Evolutionary conservation across 2,797 vertebrate genomes (phyloP).

Genomic region (Manis crassicaudata): DNA sequence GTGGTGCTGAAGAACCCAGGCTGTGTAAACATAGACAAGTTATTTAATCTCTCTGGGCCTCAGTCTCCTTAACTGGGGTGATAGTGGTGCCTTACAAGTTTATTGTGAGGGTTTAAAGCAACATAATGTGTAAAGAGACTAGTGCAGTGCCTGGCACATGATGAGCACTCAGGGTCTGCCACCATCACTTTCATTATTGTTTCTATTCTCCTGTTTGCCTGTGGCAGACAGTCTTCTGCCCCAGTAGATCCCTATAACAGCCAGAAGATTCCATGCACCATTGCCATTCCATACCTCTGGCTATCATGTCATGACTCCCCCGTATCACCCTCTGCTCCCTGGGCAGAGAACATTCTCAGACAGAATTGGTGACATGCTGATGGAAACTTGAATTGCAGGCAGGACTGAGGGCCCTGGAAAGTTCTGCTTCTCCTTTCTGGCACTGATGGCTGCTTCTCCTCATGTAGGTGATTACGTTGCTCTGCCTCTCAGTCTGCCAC

Average conservation of each 20-base stretch:
- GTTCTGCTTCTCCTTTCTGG: background rate
- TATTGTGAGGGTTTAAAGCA: background rate
- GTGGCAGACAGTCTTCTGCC: background rate
- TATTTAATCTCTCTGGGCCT: background rate
- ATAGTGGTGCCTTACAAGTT: background rate
- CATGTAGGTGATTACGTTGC: fast-evolving
- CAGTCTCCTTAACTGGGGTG: background rate
- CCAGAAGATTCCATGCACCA: background rate
- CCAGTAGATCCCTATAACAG: background rate
- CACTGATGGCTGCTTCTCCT: background rate
- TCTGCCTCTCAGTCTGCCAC: background rate
- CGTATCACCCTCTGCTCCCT: background rate
- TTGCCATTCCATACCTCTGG: background rate
- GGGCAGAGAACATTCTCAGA: background rate
- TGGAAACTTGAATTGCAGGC: background rate
- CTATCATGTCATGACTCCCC: fast-evolving
- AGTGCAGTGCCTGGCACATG: background rate
- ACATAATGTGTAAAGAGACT: background rate
- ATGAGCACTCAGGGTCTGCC: background rate
- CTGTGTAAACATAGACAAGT: background rate
- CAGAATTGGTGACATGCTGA: background rate
- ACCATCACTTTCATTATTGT: fast-evolving
- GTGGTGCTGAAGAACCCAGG: background rate
- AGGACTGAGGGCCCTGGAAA: fast-evolving
- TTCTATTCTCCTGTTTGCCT: background rate